A percentile compares a stretch with the other conserved stretches of the same genome.
Evolutionary conservation across 2,113 vertebrate genomes (phyloP).

Genomic region (Colinus virginianus): DNA sequence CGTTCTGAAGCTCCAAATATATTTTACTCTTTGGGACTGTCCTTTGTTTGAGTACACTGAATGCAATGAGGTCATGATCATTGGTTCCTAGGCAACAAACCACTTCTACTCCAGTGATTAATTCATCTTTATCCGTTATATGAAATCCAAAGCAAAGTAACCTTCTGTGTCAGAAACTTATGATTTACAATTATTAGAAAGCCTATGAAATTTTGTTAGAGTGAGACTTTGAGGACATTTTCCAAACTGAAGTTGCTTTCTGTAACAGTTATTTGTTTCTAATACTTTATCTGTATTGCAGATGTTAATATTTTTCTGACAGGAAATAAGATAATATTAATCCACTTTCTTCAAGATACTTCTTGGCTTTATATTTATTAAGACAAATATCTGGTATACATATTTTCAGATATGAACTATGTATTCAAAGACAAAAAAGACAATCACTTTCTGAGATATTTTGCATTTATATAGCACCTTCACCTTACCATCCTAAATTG

Average conservation of each 20-base stretch:
- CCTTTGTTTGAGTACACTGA: conserved; percentile 39
- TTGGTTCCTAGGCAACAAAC: conserved; percentile 65
- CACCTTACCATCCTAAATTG: neutral
- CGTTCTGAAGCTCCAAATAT: neutral
- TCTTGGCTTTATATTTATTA: neutral
- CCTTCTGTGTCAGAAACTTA: conserved; percentile 41
- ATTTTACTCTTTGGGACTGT: neutral
- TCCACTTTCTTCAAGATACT: neutral
- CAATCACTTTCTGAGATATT: neutral
- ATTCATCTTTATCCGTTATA: conserved; percentile 56
- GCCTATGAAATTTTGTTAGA: neutral
- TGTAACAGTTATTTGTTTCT: neutral
- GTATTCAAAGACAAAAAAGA: neutral
- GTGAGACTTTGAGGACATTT: neutral
- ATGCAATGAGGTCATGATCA: conserved; percentile 64
- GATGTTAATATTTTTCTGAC: neutral
- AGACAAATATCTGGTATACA: neutral
- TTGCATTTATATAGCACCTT: neutral
- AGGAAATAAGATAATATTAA: neutral
- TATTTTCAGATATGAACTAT: neutral
- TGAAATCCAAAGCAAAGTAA: conserved; percentile 35
- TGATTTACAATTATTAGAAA: conserved; percentile 9
- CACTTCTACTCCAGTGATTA: conserved; percentile 64
- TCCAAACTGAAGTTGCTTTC: neutral
- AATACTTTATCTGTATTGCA: neutral